phyloP scores from a whole-genome alignment of 2,797 vertebrate genomes.

The Astyanax mexicanus region DNA sequence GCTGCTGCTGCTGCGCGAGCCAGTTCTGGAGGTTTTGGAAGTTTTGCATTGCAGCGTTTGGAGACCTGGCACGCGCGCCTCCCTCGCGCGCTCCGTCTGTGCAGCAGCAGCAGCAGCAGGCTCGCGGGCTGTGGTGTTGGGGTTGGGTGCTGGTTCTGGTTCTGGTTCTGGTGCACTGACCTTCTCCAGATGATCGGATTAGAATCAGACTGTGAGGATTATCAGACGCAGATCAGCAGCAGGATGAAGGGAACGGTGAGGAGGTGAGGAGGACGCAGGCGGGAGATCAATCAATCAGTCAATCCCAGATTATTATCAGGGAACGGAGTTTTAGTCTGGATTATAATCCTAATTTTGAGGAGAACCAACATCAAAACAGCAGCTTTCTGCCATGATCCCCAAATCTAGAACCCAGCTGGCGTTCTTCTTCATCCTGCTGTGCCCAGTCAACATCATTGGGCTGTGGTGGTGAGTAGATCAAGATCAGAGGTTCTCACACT shows the following conservation, averaged over 20 bases:
- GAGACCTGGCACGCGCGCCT: too few species aligned
- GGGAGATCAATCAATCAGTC: too few species aligned
- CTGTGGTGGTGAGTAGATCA: slow-evolving; percentile 96
- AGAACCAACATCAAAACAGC: not conserved
- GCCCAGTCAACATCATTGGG: slow-evolving; percentile 93
- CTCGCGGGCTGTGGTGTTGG: too few species aligned
- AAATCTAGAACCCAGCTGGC: slow-evolving; percentile 87
- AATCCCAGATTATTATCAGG: not conserved
- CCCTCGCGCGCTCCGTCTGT: too few species aligned
- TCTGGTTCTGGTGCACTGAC: too few species aligned
- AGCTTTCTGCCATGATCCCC: slow-evolving; percentile 83
- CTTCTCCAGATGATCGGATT: too few species aligned
- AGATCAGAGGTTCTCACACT: too few species aligned
- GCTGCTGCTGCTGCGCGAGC: not conserved
- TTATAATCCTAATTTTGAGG: not conserved
- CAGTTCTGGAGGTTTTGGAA: not conserved
- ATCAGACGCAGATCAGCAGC: not conserved
- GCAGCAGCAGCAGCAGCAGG: too few species aligned
- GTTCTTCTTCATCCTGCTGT: slow-evolving; percentile 91
- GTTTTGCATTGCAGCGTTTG: too few species aligned
- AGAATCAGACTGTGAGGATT: not conserved
- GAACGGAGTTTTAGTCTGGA: not conserved
- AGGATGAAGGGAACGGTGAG: not conserved
- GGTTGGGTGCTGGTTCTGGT: too few species aligned
- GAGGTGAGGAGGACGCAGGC: not conserved